A percentile compares a stretch with the other conserved stretches of the same genome.
These are phyloP conservation scores for Phyllotreta striolata DNA, from an alignment of 2,888 invertebrate species.

Conservation along the genomic window DNA sequence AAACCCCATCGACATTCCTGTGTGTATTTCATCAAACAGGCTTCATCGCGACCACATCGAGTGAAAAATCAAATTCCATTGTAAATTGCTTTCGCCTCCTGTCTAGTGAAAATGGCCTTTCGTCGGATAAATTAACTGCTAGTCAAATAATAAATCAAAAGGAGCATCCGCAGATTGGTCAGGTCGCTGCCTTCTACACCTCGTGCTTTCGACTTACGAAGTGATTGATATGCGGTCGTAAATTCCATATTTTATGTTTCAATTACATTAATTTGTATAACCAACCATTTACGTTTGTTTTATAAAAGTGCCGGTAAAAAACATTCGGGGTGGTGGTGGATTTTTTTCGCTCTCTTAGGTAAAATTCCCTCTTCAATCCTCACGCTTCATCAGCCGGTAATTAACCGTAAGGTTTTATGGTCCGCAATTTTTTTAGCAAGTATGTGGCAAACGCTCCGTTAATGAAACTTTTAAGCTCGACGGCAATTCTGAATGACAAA, in stretches of 20 bases:
- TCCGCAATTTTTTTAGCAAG: slow-evolving; percentile 6
- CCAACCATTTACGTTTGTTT: too few species aligned
- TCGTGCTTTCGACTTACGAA: not conserved
- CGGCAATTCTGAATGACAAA: slow-evolving; percentile 8
- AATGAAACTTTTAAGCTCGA: slow-evolving; percentile 10
- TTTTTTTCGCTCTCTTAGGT: too few species aligned
- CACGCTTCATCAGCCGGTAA: not conserved
- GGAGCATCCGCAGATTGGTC: slow-evolving; percentile 1
- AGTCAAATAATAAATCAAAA: slow-evolving; percentile 21
- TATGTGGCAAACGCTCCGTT: slow-evolving; percentile 8
- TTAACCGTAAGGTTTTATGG: slow-evolving; percentile 13
- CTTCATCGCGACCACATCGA: slow-evolving; percentile 14
- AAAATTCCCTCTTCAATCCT: too few species aligned
- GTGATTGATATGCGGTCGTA: too few species aligned
- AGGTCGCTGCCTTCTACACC: not conserved
- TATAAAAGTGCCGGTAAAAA: too few species aligned
- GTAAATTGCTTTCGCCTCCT: slow-evolving; percentile 19
- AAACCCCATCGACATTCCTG: slow-evolving; percentile 16
- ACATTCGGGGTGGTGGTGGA: too few species aligned
- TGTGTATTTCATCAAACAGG: slow-evolving; percentile 15
- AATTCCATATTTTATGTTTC: too few species aligned
- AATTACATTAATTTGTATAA: too few species aligned
- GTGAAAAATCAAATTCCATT: slow-evolving; percentile 23
- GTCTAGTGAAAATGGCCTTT: slow-evolving; percentile 20
- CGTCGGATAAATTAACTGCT: slow-evolving; percentile 21